A percentile compares a stretch with the other conserved stretches of the same genome.
phyloP scores from a whole-genome alignment of 2,888 invertebrate species.

The Cacoxenus indagator region DNA sequence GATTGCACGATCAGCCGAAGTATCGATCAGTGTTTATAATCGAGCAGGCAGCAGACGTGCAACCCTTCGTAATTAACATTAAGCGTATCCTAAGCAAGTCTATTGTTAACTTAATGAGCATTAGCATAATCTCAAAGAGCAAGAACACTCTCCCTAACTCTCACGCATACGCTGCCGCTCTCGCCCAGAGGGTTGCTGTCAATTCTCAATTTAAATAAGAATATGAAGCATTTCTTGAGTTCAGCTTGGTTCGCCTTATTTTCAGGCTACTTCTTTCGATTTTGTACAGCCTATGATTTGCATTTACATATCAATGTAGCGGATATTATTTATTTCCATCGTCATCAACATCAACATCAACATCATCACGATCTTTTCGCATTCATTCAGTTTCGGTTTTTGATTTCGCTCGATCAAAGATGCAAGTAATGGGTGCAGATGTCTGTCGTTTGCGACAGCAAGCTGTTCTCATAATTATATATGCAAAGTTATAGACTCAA shows the following conservation, averaged over 20 bases:
- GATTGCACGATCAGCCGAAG: background rate
- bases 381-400: background rate
- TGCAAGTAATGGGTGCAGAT: conserved; percentile 57
- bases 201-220: conserved; percentile 40
- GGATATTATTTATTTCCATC: conserved; percentile 61
- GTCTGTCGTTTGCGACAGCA: conserved; percentile 34
- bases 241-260: conserved; percentile 12
- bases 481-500: conserved; percentile 36
- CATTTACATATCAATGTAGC: conserved; percentile 64
- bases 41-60: background rate
- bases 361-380: background rate
- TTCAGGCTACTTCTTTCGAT: background rate
- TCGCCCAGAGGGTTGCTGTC: conserved; percentile 25
- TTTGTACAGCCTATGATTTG: conserved; percentile 4
- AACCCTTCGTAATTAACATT: background rate
- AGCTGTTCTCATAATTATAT: conserved; percentile 57
- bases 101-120: background rate
- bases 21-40: background rate
- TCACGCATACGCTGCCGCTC: background rate
- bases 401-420: conserved; percentile 42
- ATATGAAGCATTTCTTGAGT: conserved; percentile 32
- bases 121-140: background rate
- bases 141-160: background rate
- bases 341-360: conserved; percentile 23
- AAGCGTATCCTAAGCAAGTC: background rate